Percentiles rank a stretch among this genome's conserved stretches.
Evolutionary conservation across 2,113 vertebrate species (phyloP).

Genomic region (Irena cyanogastra): DNA sequence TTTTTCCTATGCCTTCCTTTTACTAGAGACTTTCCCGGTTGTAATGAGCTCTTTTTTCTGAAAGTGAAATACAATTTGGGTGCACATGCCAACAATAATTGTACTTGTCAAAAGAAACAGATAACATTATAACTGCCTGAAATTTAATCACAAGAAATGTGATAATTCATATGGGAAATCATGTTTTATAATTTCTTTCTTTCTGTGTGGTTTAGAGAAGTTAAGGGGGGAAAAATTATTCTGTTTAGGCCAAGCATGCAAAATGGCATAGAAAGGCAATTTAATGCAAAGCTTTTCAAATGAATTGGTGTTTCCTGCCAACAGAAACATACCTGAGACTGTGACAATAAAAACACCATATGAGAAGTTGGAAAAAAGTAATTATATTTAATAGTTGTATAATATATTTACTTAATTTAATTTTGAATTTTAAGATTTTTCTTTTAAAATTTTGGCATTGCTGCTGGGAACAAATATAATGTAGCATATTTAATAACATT

Average conservation of each 20-base stretch:
- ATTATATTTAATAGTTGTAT: constrained; percentile 3
- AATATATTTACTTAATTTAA: neutral
- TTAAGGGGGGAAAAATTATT: neutral
- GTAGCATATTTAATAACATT: neutral
- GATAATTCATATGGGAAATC: constrained; percentile 58
- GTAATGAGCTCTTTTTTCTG: neutral
- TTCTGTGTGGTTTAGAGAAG: constrained; percentile 25
- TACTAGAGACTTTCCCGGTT: neutral
- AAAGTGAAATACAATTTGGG: constrained; percentile 37
- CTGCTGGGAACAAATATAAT: neutral
- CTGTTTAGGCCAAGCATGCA: constrained; percentile 21
- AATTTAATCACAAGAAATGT: constrained; percentile 60
- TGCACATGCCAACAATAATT: constrained; percentile 37
- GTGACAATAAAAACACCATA: neutral
- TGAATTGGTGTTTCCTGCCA: neutral
- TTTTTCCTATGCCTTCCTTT: neutral
- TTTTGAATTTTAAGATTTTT: constrained; percentile 10
- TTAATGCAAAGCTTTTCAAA: constrained; percentile 24
- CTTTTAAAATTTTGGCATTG: neutral
- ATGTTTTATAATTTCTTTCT: constrained; percentile 47
- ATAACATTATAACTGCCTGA: constrained; percentile 43
- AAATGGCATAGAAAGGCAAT: constrained; percentile 1
- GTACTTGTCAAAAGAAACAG: constrained; percentile 62
- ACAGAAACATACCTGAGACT: constrained; percentile 26
- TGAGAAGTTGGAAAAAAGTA: constrained; percentile 9